Base-by-base conservation (phyloP, 2,888 invertebrate species). In the Drosophila setosimentum region DNA sequence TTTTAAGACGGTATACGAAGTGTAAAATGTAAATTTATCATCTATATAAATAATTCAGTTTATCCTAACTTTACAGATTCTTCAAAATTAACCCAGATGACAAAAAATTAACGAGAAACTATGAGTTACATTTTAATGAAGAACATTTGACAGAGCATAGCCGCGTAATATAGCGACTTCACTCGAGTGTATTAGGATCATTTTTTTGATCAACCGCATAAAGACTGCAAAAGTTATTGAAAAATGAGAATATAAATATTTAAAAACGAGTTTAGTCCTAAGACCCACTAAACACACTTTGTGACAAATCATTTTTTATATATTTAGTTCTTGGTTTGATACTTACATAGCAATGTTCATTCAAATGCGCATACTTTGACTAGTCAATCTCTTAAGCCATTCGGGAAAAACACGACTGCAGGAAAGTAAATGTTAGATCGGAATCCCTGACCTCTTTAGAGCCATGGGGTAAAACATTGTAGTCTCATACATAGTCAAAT, bases 401-500 rank as follows among this genome's bases (percentile, higher is more conserved):
- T 18, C 18, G 35, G 7, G 2, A 35, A 35, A 18, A 35, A 35
- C 16, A 35, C 16, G 18, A 11, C 21, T 42, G 11, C 42, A 21
- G 42, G 21, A 21, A 42, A 21, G 42, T 21, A 42, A 21, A 42
- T 21, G 5, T 64, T 73, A 68, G 67, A 76, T 84, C 68, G 63
- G 74, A 76, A 78, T 78, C 72, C 68, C 68, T 74, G 79, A 78
- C 80, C 71, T 48, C 55, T 57, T 30, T 13, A 63, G 62, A 58
- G 70, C 88, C 75, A 49, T 48, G 51, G 77, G 76, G 61, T 65
- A 49, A 48, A 49, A 57, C 37, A 68, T 59, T 61, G 72, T 65
- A 67, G 80, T 87, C 83, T 72, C 85, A 78, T 83, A 82, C 68
- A 59, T 37, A 68, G 27, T n/a, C 11, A 59, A 29, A 60, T 51